Base-by-base conservation (phyloP, 2,888 invertebrate genomes). In the Parascotia fuliginaria region DNA sequence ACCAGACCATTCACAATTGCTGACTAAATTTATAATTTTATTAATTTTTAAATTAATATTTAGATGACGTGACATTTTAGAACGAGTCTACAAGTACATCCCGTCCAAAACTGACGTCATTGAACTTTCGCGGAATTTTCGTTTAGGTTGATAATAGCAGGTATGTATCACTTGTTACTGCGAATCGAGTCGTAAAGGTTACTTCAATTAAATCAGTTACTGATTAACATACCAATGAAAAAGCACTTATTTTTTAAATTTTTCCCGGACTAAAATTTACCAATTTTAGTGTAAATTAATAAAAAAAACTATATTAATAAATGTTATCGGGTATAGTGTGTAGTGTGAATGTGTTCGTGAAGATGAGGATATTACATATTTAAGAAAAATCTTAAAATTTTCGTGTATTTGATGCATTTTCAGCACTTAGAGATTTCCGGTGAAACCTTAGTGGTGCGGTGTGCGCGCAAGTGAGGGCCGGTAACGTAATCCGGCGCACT, bases 401-500 rank as follows among this genome's bases (percentile, higher is more conserved):
- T 32, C 14, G 28, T 46, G 41, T 41, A 19, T 56, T 37, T 16
- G 44, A 39, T 37, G 52, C 53, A 33, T 48, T 58, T 46, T 58
- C 12, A 50, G 44, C 55, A 55, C 58, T 50, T 50, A 50, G 55
- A 42, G 52, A 55, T 55, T 52, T 49, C 39, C 53, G 51, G 50
- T 44, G 54, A 55, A 60, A 61, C 31, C 24, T 37, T 13, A 38
- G 27, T 53, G 28, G 57, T 43, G 55, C 42, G 55, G 45, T 51
- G 27, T 43, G 44, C 49, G 57, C 55, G 65, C 62, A 51, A 38
- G 48, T 49, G 54, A 63, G 57, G 68, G 62, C 68, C 76, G 73
- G 90, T 90, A 91, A 90, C 87, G 79, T 79, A 79, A 91, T 83
- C 86, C 89, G 79, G 73, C 77, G 78, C 82, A 70, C 84, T 86